Conservation (phyloP, 2,888 invertebrate genomes). For the Bursaphelenchus okinawaensis region DNA sequence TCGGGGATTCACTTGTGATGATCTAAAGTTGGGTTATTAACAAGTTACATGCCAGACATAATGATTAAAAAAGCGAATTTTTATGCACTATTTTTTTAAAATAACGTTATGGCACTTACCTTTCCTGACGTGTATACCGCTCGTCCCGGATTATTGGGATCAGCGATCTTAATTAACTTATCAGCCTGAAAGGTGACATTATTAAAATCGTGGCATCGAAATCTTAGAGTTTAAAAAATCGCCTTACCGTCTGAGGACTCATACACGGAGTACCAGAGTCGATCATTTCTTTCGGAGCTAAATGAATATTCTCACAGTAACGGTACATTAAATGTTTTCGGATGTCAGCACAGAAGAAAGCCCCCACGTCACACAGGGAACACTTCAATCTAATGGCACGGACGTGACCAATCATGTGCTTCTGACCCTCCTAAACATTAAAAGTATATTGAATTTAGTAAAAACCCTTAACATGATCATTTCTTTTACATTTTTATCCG, state of each 20-base stretch:
- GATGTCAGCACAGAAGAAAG: slow-evolving; percentile 27
- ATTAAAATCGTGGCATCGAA: no score
- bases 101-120: no score
- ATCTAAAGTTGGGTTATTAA: slow-evolving; percentile 26
- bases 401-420: slow-evolving; percentile 38
- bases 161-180: slow-evolving; percentile 29
- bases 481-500: no score
- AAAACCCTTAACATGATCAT: no score
- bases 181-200: slow-evolving; percentile 22
- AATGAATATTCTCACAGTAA: slow-evolving; percentile 29
- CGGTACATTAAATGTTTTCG: slow-evolving; percentile 29
- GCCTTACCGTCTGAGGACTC: slow-evolving; percentile 19
- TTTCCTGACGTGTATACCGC: slow-evolving; percentile 27
- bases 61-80: no score
- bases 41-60: no score
- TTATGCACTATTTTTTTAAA: no score
- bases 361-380: slow-evolving; percentile 32
- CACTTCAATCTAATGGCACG: slow-evolving; percentile 34
- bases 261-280: slow-evolving; percentile 26
- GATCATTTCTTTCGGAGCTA: slow-evolving; percentile 25
- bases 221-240: background rate
- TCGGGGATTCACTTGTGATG: slow-evolving; percentile 25
- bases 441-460: background rate
- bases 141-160: slow-evolving; percentile 27
- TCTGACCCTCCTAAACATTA: slow-evolving; percentile 23